Conservation (phyloP, 2,888 invertebrate genomes). For the Sphecodes monilicornis region DNA sequence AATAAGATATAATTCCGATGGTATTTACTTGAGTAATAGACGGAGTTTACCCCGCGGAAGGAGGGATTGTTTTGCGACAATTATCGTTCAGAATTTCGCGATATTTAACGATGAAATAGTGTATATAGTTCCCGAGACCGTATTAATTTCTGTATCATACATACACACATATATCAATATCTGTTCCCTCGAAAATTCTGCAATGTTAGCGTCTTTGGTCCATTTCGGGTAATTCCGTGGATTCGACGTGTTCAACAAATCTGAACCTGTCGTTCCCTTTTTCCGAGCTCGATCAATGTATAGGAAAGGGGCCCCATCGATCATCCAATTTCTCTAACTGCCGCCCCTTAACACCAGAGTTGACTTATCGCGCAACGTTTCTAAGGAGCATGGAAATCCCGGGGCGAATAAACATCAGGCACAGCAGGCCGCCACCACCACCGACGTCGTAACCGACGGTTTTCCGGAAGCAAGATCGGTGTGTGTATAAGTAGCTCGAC, state of each 20-base stretch:
- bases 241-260: neutral
- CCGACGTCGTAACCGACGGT: neutral
- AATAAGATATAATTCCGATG: no score
- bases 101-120: no score
- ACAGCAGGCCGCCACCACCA: neutral
- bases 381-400: constrained; percentile 10
- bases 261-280: neutral
- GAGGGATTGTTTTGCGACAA: no score
- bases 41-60: no score
- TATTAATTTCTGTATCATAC: no score
- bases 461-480: neutral
- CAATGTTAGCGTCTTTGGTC: neutral
- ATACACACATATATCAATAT: no score
- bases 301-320: constrained; percentile 12
- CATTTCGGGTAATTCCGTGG: neutral
- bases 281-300: neutral
- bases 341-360: neutral
- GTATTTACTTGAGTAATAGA: no score
- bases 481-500: neutral
- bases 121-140: no score
- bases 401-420: neutral
- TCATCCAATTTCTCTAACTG: constrained; percentile 22
- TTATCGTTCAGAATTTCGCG: no score
- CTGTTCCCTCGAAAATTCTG: neutral
- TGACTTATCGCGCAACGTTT: constrained; percentile 4